Evolutionary conservation across 2,797 vertebrate species (phyloP).

Genomic region (Enteromius anoplus): DNA sequence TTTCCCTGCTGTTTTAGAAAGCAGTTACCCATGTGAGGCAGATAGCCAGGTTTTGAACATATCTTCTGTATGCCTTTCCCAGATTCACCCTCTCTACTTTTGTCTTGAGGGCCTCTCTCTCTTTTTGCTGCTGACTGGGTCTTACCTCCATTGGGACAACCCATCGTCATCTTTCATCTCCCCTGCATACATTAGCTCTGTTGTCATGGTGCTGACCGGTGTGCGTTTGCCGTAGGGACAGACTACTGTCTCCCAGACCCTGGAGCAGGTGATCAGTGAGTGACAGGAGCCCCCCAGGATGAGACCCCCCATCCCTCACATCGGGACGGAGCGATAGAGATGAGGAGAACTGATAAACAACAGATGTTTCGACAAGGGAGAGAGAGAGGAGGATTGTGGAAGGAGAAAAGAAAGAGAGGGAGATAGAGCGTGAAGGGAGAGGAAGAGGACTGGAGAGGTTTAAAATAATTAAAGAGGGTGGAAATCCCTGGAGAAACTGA

Average conservation of each 20-base stretch:
- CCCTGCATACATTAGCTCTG: slow-evolving; percentile 48
- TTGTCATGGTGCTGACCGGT: slow-evolving; percentile 52
- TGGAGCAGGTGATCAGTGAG: slow-evolving; percentile 57
- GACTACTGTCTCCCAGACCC: slow-evolving; percentile 41
- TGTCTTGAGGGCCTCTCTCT: slow-evolving; percentile 26
- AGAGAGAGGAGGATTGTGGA: slow-evolving; percentile 10
- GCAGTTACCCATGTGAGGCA: neutral
- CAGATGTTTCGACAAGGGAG: slow-evolving; percentile 56
- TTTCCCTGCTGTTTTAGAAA: neutral
- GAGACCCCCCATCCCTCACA: slow-evolving; percentile 44
- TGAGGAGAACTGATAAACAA: slow-evolving; percentile 55
- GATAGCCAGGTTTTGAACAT: slow-evolving; percentile 13
- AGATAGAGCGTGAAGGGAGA: slow-evolving; percentile 38
- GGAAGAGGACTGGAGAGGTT: slow-evolving; percentile 43
- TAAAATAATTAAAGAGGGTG: slow-evolving; percentile 54
- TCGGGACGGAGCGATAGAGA: slow-evolving; percentile 33
- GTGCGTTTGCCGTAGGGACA: slow-evolving; percentile 50
- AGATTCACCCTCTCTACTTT: slow-evolving; percentile 9
- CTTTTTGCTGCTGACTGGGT: slow-evolving; percentile 32
- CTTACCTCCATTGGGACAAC: slow-evolving; percentile 28
- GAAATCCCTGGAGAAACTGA: slow-evolving; percentile 39
- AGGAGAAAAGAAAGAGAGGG: slow-evolving; percentile 19
- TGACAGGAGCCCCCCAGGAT: slow-evolving; percentile 56
- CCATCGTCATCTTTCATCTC: slow-evolving; percentile 47
- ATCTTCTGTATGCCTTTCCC: slow-evolving; percentile 13